A percentile compares a stretch with the other conserved stretches of the same genome.
These are phyloP conservation scores for Agrotis puta DNA, from an alignment of 2,888 invertebrate species.

Conservation along the genomic window DNA sequence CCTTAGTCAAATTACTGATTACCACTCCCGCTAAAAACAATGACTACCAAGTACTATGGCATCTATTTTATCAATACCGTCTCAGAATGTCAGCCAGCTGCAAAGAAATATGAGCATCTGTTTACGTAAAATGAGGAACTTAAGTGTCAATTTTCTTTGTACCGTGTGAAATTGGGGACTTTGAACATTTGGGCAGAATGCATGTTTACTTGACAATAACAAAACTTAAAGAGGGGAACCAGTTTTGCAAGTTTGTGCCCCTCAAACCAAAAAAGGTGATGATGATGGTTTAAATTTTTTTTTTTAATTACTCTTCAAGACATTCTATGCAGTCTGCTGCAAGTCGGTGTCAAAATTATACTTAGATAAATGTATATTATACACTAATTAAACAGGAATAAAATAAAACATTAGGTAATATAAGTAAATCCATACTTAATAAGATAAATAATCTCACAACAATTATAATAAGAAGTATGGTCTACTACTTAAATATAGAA, in stretches of 20 bases:
- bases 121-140: slow-evolving; percentile 18
- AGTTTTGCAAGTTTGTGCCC: not conserved
- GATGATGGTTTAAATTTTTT: not conserved
- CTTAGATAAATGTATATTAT: not conserved
- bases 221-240: not conserved
- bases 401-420: too few species aligned
- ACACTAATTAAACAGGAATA: too few species aligned
- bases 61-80: too few species aligned
- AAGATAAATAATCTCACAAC: too few species aligned
- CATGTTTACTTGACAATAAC: not conserved
- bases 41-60: too few species aligned
- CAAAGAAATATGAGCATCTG: slow-evolving; percentile 7
- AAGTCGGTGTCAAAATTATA: not conserved
- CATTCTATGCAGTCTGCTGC: not conserved
- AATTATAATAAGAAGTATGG: not conserved
- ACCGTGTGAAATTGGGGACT: slow-evolving; percentile 12
- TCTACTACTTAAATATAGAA: too few species aligned
- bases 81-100: not conserved
- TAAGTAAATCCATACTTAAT: too few species aligned
- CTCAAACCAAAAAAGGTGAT: not conserved
- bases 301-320: too few species aligned
- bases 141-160: not conserved
- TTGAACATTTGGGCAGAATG: not conserved
- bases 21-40: too few species aligned
- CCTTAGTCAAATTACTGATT: too few species aligned